A percentile compares a stretch with the other conserved stretches of the same genome.
These are phyloP conservation scores for Choloepus hoffmanni DNA, from an alignment of 2,113 vertebrate species.

Conservation along the genomic window DNA sequence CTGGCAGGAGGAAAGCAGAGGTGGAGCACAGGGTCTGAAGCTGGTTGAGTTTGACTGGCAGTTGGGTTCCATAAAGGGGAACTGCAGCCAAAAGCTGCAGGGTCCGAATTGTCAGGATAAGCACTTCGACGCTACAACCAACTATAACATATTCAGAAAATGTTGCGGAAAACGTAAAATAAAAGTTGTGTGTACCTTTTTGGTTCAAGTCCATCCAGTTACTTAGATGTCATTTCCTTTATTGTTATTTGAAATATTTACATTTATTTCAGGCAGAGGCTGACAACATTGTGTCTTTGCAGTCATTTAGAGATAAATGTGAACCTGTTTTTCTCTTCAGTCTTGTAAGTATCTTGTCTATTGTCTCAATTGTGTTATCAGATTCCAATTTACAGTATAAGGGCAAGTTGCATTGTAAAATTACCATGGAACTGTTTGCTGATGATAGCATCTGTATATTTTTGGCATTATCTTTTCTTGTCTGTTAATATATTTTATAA, in stretches of 20 bases:
- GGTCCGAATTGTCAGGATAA: background rate
- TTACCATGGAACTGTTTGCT: background rate
- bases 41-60: background rate
- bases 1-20: background rate
- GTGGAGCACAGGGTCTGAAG: background rate
- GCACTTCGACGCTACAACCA: background rate
- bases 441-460: background rate
- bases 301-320: conserved; percentile 85
- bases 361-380: background rate
- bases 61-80: background rate
- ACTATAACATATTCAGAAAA: background rate
- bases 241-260: conserved; percentile 21
- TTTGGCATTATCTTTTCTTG: conserved; percentile 9
- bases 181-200: background rate
- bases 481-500: background rate
- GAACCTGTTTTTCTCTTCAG: conserved; percentile 89
- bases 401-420: background rate
- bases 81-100: background rate
- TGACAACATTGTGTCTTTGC: conserved; percentile 80
- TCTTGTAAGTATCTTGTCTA: conserved; percentile 83
- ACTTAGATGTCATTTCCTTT: background rate
- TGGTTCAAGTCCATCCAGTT: background rate
- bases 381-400: conserved; percentile 42
- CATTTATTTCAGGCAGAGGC: conserved; percentile 85
- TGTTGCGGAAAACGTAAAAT: background rate